phyloP scores from a whole-genome alignment of 2,113 vertebrate genomes.

The Notarius lentiginosus region DNA sequence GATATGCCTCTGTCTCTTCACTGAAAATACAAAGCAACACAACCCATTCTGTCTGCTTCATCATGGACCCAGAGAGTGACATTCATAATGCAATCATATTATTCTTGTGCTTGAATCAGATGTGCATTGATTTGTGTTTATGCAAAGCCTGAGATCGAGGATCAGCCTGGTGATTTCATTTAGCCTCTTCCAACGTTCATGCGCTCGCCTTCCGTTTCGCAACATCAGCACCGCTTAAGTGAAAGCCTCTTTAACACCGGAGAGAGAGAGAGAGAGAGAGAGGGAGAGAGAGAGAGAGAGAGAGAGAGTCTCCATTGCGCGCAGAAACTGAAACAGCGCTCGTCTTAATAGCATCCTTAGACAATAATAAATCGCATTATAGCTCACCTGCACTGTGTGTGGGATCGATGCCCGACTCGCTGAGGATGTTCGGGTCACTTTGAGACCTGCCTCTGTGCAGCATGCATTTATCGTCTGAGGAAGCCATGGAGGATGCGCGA shows the following conservation, averaged over 20 bases:
- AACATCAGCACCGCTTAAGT: constrained; percentile 35
- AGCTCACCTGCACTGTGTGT: constrained; percentile 81
- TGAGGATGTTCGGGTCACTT: constrained; percentile 94
- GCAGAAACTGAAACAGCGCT: constrained; percentile 13
- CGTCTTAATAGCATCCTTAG: constrained; percentile 35
- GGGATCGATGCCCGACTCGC: constrained; percentile 78
- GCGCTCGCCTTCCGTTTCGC: constrained; percentile 3
- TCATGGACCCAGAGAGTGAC: background rate
- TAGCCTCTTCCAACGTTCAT: background rate
- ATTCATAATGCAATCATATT: background rate
- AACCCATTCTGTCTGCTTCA: background rate
- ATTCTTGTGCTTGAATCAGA: background rate
- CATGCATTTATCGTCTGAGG: constrained; percentile 86
- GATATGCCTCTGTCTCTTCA: background rate
- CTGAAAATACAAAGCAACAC: constrained; percentile 28
- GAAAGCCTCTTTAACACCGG: constrained; percentile 22
- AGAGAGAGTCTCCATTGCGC: background rate
- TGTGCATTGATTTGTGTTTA: constrained; percentile 21
- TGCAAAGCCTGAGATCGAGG: background rate
- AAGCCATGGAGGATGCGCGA: constrained; percentile 80
- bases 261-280: background rate
- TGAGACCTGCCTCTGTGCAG: constrained; percentile 92
- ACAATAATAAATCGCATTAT: constrained; percentile 44
- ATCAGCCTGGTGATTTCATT: constrained; percentile 34
- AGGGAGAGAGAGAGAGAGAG: no score